Base-by-base conservation (phyloP, 2,888 invertebrate genomes). In the Himalopsyche anomala region DNA sequence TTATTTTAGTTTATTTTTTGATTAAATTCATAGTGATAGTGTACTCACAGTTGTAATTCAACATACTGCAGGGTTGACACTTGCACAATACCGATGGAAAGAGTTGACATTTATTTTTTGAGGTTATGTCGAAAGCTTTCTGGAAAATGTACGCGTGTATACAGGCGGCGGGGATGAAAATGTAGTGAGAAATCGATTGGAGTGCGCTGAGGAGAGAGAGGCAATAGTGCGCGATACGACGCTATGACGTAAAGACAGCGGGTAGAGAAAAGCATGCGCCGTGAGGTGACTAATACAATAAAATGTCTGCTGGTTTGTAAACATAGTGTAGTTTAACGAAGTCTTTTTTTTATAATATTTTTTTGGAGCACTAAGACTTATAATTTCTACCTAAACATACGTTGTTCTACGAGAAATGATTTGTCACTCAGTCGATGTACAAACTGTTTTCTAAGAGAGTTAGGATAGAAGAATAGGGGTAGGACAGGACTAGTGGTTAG, bases 81-180 rank as follows among this genome's bases (percentile, higher is more conserved):
- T 74, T 74, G 74, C 74, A 74, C 28, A 36, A 15, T 74, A 36
- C 12, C 19, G 69, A 28, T 69, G 36, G 74, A 38, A 74, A 12
- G 36, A 15, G 74, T 74, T 74, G 74, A 74, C 74, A 74, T 74
- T 74, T 74, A 74, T 36, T 36, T 74, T 74, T 74, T 74, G 74
- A 74, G 74, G 74, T 74, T 74, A 74, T 28, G 74, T 51, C 51
- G 36, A 74, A 74, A 74, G 15, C 74, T 28, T 36, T 74, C 15
- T 74, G 74, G 38, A 74, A 74, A 74, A 74, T 36, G 74, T 74
- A 74, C 74, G 74, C 74, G 74, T 36, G 74, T 74, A 12, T 28
- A 38, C 15, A 74, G 74, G 38, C 74, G 36, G 74, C 74, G 36
- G 74, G 74, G 74, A 74, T 74, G 74, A 74, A 74, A 74, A 74